These are phyloP conservation scores for Lepus oiostolus DNA, from an alignment of 2,797 vertebrate species.

Conservation along the genomic window DNA sequence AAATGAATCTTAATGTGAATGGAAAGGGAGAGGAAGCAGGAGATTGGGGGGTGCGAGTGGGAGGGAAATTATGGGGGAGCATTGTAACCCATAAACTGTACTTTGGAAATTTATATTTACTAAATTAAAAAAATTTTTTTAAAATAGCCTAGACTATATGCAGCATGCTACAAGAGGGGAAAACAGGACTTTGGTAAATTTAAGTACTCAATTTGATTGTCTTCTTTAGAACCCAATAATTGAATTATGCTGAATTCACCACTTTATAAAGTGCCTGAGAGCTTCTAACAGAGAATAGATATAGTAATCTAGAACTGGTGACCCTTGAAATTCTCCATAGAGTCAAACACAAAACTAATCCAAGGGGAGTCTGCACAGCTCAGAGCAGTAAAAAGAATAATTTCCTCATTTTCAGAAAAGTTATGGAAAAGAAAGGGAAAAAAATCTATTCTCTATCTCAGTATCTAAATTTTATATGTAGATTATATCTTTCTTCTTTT, in stretches of 20 bases:
- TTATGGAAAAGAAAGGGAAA: slow-evolving; percentile 10
- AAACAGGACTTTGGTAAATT: not conserved
- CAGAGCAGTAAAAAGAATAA: not conserved
- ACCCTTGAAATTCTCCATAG: not conserved
- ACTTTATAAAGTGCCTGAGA: not conserved
- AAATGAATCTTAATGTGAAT: too few relatives aligned
- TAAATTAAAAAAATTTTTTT: too few relatives aligned
- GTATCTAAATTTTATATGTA: slow-evolving; percentile 32
- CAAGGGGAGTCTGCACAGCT: not conserved
- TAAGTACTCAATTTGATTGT: not conserved
- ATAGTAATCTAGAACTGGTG: not conserved
- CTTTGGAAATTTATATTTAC: too few relatives aligned
- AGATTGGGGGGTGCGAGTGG: too few relatives aligned
- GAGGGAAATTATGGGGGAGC: too few relatives aligned
- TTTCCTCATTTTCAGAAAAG: slow-evolving; percentile 40
- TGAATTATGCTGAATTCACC: slow-evolving; percentile 3
- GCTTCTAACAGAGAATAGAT: not conserved
- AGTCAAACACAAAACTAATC: not conserved
- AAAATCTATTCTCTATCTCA: slow-evolving; percentile 27
- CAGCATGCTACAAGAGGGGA: not conserved
- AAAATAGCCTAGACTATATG: not conserved
- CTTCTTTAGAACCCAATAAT: not conserved
- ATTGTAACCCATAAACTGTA: too few relatives aligned
- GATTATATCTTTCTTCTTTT: not conserved
- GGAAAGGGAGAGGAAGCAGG: too few relatives aligned